Evolutionary conservation across 2,113 vertebrate species (phyloP).

Genomic region (Leptobrachium ailaonicum): DNA sequence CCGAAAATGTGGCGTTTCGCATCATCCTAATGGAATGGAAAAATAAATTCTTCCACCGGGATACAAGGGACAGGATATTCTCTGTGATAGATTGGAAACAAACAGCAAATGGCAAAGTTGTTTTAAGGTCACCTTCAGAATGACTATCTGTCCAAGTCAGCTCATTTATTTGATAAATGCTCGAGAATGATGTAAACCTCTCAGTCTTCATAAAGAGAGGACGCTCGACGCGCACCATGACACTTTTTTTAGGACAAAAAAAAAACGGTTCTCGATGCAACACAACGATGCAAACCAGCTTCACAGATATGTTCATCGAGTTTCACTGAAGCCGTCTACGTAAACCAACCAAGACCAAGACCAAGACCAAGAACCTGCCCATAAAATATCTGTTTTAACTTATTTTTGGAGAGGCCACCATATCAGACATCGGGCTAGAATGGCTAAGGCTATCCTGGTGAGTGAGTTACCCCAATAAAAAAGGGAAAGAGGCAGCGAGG

Average conservation of each 20-base stretch:
- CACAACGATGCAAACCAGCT: too few species aligned
- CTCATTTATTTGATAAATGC: slow-evolving; percentile 9
- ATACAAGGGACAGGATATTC: background rate
- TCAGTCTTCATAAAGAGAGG: background rate
- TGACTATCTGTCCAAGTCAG: background rate
- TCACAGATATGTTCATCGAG: too few species aligned
- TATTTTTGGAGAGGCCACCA: too few species aligned
- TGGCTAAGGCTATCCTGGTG: too few species aligned
- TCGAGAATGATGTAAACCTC: background rate
- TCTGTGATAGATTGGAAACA: background rate
- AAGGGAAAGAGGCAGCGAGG: too few species aligned
- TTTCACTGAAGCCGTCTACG: too few species aligned
- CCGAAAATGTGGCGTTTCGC: background rate
- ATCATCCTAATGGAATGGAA: background rate
- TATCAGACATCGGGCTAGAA: too few species aligned
- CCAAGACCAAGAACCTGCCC: too few species aligned
- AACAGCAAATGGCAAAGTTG: background rate
- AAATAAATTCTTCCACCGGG: background rate
- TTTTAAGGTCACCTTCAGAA: background rate
- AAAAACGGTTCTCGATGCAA: too few species aligned
- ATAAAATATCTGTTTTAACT: too few species aligned
- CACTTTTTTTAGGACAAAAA: background rate
- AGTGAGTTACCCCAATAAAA: too few species aligned
- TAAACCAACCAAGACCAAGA: too few species aligned
- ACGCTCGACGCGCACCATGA: background rate